Conservation (phyloP, 1,140 invertebrate genomes). For the Trachymyrmex cornetzi region DNA sequence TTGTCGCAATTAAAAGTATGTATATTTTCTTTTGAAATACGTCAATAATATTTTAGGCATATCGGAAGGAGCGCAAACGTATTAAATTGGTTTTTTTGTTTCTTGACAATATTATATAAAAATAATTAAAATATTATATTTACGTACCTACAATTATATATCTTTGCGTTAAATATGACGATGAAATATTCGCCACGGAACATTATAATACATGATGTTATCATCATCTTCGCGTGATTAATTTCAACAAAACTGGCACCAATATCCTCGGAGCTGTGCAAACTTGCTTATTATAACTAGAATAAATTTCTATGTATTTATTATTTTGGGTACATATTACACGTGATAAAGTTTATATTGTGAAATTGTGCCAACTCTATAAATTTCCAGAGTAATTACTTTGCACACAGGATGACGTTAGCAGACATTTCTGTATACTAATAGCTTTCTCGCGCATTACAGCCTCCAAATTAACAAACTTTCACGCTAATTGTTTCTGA, state of each 20-base stretch:
- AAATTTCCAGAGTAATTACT: constrained; percentile 61
- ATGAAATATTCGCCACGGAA: neutral
- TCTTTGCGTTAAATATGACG: neutral
- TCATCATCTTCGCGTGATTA: neutral
- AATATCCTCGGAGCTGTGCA: neutral
- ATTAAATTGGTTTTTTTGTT: neutral
- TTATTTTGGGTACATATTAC: constrained; percentile 30
- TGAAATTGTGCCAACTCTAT: constrained; percentile 50
- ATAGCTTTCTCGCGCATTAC: constrained; percentile 56
- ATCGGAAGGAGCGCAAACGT: neutral
- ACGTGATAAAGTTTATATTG: constrained; percentile 47
- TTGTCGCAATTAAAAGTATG: neutral
- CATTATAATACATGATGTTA: neutral
- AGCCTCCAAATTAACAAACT: constrained; percentile 57
- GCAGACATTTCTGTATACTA: constrained; percentile 50
- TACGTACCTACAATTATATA: neutral
- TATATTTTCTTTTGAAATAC: neutral
- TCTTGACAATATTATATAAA: neutral
- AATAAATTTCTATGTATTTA: constrained; percentile 54
- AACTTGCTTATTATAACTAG: neutral
- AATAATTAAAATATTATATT: neutral
- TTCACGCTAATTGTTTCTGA: constrained; percentile 59
- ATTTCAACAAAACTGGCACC: constrained; percentile 8
- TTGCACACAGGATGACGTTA: constrained; percentile 42
- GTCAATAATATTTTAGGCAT: neutral